Evolutionary conservation across 2,888 invertebrate species (phyloP), one percentile per base, ranked within the genome.

Genomic region (Calephelis perditalis): DNA sequence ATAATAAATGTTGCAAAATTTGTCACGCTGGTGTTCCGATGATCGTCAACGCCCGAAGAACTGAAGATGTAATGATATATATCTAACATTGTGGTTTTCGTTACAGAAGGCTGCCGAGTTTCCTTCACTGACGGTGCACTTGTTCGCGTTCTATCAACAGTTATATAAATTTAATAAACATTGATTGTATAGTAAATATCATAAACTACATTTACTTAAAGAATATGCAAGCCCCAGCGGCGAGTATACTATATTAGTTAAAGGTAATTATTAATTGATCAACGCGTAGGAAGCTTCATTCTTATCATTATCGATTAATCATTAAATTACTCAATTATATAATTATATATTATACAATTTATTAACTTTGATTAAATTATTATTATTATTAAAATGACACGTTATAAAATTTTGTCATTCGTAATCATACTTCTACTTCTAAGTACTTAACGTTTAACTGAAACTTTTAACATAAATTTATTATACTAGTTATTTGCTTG

Each of bases 201-300:
- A 88, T 82, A 82, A 86, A 77, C 76, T 80, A 84, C 79, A 79
- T 67, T 82, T 77, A 83, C 74, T 71, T 81, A 82, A 83, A 80
- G 71, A 79, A 78, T 80, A 80, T 82, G 81, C 84, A 78, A 84
- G 86, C 84, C 85, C 78, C 74, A 77, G 81, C 77, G 91, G 87
- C 87, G 82, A 92, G 92, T 92, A 91, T 92, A 92, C 92, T 92
- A 92, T 82, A 91, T 92, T 92, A 92, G 92, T 92, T 92, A 92
- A 92, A 91, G 90, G 89, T 92, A 92, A 92, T 40, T 37, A 37
- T 92, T 91, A 87, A 91, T 88, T 91, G 91, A 90, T 86, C 91
- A 91, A 85, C 89, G 85, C 86, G 90, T 91, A 90, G 90, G 82
- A 85, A 86, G 91, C 91, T 91, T 91, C 90, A 91, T 91, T 88